phyloP scores from a whole-genome alignment of 1,140 invertebrate genomes.

The Diprion similis region DNA sequence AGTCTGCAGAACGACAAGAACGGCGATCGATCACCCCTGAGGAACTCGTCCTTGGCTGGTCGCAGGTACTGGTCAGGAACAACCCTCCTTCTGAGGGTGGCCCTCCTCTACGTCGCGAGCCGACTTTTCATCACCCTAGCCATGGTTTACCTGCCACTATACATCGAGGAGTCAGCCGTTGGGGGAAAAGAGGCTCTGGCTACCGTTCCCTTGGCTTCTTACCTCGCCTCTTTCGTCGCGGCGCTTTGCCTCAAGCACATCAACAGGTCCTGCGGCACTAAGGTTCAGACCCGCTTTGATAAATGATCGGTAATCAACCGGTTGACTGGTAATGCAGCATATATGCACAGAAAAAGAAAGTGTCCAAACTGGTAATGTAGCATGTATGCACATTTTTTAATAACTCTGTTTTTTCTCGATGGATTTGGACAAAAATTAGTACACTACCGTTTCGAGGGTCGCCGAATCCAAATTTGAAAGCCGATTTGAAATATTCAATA shows the following conservation, averaged over 20 bases:
- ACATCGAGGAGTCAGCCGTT: conserved; percentile 74
- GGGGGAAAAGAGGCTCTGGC: conserved; percentile 74
- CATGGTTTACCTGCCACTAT: conserved; percentile 86
- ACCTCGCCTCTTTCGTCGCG: conserved; percentile 82
- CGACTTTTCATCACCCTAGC: conserved; percentile 84
- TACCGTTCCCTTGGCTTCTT: conserved; percentile 86
- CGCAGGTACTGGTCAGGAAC: conserved; percentile 35
- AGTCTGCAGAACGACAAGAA: conserved; percentile 19
- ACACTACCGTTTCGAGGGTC: too few species aligned
- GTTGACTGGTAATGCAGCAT: too few species aligned
- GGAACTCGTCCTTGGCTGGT: conserved; percentile 21
- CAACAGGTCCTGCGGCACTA: conserved; percentile 63
- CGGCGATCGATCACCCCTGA: conserved; percentile 14
- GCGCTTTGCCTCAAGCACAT: conserved; percentile 80
- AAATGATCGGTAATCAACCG: too few species aligned
- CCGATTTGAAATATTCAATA: too few species aligned
- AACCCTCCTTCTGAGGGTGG: conserved; percentile 48
- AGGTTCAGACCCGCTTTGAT: conserved; percentile 51
- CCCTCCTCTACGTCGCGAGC: conserved; percentile 77
- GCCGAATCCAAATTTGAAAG: too few species aligned
- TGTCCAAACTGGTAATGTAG: too few species aligned
- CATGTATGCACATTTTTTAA: too few species aligned
- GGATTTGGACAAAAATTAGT: too few species aligned
- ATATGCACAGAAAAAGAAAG: too few species aligned
- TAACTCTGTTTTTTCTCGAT: too few species aligned